A percentile compares a stretch with the other conserved stretches of the same genome.
phyloP scores from a whole-genome alignment of 2,888 invertebrate genomes.

The Dynastes tityus region DNA sequence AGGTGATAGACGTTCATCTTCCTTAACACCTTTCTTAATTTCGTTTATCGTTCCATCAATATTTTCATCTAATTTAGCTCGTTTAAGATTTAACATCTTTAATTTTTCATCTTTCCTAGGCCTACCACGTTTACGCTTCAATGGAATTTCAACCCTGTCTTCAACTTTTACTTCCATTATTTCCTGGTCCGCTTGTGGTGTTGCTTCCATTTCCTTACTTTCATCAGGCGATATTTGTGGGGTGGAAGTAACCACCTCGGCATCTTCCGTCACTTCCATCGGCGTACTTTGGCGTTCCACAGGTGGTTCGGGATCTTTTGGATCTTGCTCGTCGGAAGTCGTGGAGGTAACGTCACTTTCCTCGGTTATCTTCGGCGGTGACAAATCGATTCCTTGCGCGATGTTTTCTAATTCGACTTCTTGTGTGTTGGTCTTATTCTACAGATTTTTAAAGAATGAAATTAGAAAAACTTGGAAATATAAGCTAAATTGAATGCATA shows the following conservation, averaged over 20 bases:
- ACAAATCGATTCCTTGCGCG: conserved; percentile 29
- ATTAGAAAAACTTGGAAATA: background rate
- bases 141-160: background rate
- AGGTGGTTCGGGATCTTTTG: background rate
- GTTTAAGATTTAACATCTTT: conserved; percentile 43
- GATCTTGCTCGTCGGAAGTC: conserved; percentile 54
- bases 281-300: conserved; percentile 34
- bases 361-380: conserved; percentile 46
- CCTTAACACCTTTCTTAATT: conserved; percentile 47
- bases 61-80: conserved; percentile 44
- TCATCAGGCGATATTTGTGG: conserved; percentile 47
- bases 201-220: background rate
- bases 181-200: background rate
- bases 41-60: background rate
- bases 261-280: background rate
- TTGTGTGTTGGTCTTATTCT: conserved; percentile 54
- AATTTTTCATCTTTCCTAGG: conserved; percentile 18
- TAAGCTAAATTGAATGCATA: conserved; percentile 46
- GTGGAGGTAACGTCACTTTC: conserved; percentile 59
- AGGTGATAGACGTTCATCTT: conserved; percentile 36
- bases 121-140: conserved; percentile 45
- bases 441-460: conserved; percentile 21
- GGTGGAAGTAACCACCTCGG: conserved; percentile 52
- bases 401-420: conserved; percentile 44
- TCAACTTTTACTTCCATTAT: background rate